Evolutionary conservation across 2,113 vertebrate species (phyloP), one percentile per base, ranked within the genome.

Genomic region (Triplophysa rosa): DNA sequence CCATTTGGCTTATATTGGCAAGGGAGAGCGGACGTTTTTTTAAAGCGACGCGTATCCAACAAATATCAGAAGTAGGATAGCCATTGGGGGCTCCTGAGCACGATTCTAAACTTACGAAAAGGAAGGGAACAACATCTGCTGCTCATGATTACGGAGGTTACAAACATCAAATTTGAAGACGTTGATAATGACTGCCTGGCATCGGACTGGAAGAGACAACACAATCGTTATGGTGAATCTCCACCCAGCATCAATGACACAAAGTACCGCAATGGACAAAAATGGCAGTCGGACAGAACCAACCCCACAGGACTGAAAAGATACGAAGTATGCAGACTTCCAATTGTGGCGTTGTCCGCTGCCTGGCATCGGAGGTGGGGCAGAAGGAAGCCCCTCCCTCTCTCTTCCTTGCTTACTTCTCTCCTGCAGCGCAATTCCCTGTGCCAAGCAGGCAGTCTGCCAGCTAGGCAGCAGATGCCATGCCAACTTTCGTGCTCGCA

Each of bases 1-100:
- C 90, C 92, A 91, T 87, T 88, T 87, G 87, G 87, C 90, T 79
- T 33, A 26, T 79, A 65, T 92, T 90, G 91, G 92, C 93, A 90
- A 90, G 90, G 86, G 85, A 86, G 88, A 82, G 82, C 88, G 87
- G 58, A 24, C 16, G 82, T 90, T 90, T 87, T 85, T 74, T 77
- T 73, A 8, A 86, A 89, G 87, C 89, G 89, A 87, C 87, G 87
- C 88, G 89, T 91, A 88, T 89, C 87, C 88, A 91, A 75, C 40
- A 26, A 83, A 77, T 56, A 52, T 23, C 37, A 70, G 29, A 85
- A 87, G 68, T 78, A 79, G 61, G 54, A 80, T 23, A 42, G 67
- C 75, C 77, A 42, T 81, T 56, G 67, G 29, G 14, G 23, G 82
- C 70, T 83, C 61, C 56, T 67, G 67, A 83, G 67, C 26, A 79